A percentile compares a stretch with the other conserved stretches of the same genome.
Conservation (phyloP, 2,888 invertebrate species). For the Drosophila tripunctata region DNA sequence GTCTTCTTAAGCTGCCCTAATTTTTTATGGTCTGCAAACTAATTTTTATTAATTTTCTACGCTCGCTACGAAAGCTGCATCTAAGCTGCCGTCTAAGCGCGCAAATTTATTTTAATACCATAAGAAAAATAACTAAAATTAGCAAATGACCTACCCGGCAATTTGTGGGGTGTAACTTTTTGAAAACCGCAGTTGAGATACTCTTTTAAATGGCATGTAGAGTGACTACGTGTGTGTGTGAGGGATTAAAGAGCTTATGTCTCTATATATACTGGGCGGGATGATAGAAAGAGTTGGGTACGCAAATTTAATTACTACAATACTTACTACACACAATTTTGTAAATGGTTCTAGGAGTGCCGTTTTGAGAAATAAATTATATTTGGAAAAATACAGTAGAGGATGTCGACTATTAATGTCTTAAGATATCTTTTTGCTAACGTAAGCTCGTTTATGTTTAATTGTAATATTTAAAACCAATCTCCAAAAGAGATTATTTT, state of each 20-base stretch:
- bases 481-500: no score
- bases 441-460: no score
- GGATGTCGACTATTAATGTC: no score
- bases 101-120: constrained; percentile 67
- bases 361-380: no score
- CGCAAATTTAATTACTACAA: no score
- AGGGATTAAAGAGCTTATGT: background rate
- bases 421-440: no score
- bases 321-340: no score
- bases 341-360: no score
- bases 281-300: no score
- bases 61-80: constrained; percentile 17
- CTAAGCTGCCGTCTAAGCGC: constrained; percentile 51
- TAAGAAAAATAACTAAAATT: constrained; percentile 23
- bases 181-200: constrained; percentile 10
- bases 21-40: constrained; percentile 77
- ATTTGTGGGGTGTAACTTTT: background rate
- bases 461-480: no score
- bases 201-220: constrained; percentile 1
- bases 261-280: background rate
- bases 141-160: constrained; percentile 12
- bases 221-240: background rate
- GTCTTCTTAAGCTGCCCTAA: constrained; percentile 67
- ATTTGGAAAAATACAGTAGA: no score
- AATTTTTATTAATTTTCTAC: constrained; percentile 74